Percentiles rank a stretch among this genome's conserved stretches.
Evolutionary conservation across 2,888 invertebrate species (phyloP).

Genomic region (Leucophenga maculata): DNA sequence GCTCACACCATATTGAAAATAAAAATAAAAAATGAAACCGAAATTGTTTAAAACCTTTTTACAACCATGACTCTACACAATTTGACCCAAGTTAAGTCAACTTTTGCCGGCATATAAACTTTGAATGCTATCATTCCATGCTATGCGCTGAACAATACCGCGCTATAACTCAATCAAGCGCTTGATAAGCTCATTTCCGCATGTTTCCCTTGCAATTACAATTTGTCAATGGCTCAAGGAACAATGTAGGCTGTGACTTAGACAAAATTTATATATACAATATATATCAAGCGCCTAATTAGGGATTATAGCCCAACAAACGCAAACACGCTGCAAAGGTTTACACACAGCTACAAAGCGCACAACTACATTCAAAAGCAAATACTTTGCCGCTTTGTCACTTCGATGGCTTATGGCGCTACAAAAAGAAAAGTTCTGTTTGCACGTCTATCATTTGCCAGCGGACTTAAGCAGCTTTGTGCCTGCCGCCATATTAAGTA

Average conservation of each 20-base stretch:
- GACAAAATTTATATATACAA: conserved; percentile 8
- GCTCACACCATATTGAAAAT: too few species aligned
- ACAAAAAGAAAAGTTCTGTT: background rate
- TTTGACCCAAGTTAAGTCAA: too few species aligned
- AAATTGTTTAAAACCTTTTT: too few species aligned
- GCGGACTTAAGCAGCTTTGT: conserved; percentile 16
- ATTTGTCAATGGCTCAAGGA: conserved; percentile 50
- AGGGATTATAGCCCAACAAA: conserved; percentile 53
- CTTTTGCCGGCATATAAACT: background rate
- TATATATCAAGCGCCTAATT: conserved; percentile 55
- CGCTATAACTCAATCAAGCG: conserved; percentile 15
- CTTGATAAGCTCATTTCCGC: conserved; percentile 61
- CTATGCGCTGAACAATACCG: background rate
- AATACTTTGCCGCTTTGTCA: conserved; percentile 23
- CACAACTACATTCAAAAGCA: conserved; percentile 3
- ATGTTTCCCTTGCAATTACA: conserved; percentile 64
- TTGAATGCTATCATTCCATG: background rate
- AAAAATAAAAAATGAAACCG: too few species aligned
- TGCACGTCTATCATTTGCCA: conserved; percentile 22
- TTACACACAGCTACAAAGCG: conserved; percentile 31
- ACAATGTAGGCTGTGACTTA: conserved; percentile 40
- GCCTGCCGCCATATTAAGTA: background rate
- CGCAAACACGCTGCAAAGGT: background rate
- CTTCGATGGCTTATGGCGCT: background rate
- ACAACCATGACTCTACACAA: too few species aligned